Base-by-base conservation (phyloP, 2,113 vertebrate genomes). In the Junco hyemalis region DNA sequence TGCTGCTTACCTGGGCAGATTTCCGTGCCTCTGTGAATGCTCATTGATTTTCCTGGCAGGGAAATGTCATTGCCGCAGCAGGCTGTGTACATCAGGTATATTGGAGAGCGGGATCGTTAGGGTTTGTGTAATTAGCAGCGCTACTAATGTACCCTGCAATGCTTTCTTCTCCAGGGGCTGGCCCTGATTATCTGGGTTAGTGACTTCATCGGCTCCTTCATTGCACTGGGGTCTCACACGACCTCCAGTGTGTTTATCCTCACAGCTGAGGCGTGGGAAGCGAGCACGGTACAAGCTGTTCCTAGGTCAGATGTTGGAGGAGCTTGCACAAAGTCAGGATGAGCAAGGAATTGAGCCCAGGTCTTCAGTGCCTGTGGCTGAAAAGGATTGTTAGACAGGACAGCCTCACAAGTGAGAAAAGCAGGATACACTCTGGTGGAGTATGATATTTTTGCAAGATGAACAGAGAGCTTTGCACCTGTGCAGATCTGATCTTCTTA, bases 221-320 rank as follows among this genome's bases (percentile, higher is more conserved):
- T 42, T 29, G 51, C 40, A 14, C 35, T 2, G 3, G 73, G 45
- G 76, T 86, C 76, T 84, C 2, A 1, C 44, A 51, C 71, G 53
- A 5, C 33, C 53, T 69, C 73, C 45, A 19, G 16, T 2, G 36
- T 33, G 35, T 65, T 95, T 56, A 40, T 76, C 18, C 63, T 69
- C 70, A 53, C 36, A 57, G 36, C 14, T 44, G 42, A 80, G 71
- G 28, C 61, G 53, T 45, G n/a, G 48, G 60, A 76, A 86, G 45
- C 0, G 0, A 77, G 63, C 21, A 14, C 0, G 2, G 47, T 26
- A 44, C 42, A 28, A 42, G 13, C 11, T 0, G 0, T 72, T 93
- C 50, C 36, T 45, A 35, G 66, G 51, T 57, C 59, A 70, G 54
- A 6, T 66, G 42, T 64, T 76, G 59, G 54, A 85, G 36, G n/a